phyloP scores from a whole-genome alignment of 1,140 invertebrate genomes.

The Penaeus vannamei region DNA sequence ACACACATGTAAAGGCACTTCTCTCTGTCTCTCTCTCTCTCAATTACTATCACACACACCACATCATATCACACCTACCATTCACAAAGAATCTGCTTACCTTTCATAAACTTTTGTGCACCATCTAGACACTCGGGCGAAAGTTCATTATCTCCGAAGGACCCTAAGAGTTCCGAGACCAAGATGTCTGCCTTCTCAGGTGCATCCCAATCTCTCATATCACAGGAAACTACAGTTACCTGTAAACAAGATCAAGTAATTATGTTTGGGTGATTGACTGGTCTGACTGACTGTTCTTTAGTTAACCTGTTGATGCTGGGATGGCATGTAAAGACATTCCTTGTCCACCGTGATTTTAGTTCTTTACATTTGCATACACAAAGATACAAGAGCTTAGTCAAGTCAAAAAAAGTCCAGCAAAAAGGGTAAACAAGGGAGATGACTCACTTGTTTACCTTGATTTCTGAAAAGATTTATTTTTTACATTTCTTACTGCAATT shows the following conservation, averaged over 20 bases:
- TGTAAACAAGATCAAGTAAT: slow-evolving; percentile 71
- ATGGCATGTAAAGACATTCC: too few relatives aligned
- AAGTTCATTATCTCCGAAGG: slow-evolving; percentile 99
- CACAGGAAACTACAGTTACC: slow-evolving; percentile 85
- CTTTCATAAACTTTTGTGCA: slow-evolving; percentile 89
- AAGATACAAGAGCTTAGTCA: too few relatives aligned
- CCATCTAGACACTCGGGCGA: slow-evolving; percentile 99
- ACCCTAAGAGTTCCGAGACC: slow-evolving; percentile 96
- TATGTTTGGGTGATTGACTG: background rate
- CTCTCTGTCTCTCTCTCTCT: background rate
- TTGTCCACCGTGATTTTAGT: too few relatives aligned
- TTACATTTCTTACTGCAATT: too few relatives aligned
- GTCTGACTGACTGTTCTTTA: too few relatives aligned
- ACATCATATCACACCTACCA: background rate
- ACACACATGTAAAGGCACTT: background rate
- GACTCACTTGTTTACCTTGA: too few relatives aligned
- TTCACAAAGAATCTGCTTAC: slow-evolving; percentile 70
- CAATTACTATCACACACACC: background rate
- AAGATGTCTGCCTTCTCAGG: slow-evolving; percentile 93
- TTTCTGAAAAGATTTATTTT: too few relatives aligned
- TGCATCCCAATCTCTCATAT: slow-evolving; percentile 91
- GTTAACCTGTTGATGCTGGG: too few relatives aligned
- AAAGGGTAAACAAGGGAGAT: too few relatives aligned
- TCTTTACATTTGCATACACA: too few relatives aligned
- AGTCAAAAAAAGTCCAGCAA: too few relatives aligned